Evolutionary conservation across 2,888 invertebrate genomes (phyloP).

Genomic region (Lycophotia porphyrea): DNA sequence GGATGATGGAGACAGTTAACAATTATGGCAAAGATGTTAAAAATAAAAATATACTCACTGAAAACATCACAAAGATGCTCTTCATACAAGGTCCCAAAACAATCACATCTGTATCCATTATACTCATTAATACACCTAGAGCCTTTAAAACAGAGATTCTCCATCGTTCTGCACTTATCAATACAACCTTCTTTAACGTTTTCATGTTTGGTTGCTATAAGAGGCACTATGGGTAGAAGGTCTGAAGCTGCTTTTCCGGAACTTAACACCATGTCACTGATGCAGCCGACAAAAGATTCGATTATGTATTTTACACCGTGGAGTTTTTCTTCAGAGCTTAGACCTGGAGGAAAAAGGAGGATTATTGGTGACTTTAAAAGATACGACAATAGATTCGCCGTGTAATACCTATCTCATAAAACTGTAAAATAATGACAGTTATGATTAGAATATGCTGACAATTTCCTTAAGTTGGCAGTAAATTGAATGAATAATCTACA

Average conservation of each 20-base stretch:
- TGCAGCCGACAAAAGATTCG: conserved; percentile 97
- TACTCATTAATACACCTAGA: conserved; percentile 98
- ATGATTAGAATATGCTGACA: too few species aligned
- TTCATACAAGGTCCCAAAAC: conserved; percentile 97
- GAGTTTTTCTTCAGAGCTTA: conserved; percentile 96
- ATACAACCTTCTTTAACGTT: conserved; percentile 97
- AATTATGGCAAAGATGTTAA: background rate
- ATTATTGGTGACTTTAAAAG: too few species aligned
- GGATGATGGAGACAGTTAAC: background rate
- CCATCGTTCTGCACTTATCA: conserved; percentile 94
- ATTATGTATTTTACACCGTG: conserved; percentile 98
- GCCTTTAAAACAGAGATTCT: conserved; percentile 96
- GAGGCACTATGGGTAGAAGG: conserved; percentile 94
- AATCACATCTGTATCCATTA: conserved; percentile 96
- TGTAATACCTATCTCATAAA: too few species aligned
- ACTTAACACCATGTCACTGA: conserved; percentile 95
- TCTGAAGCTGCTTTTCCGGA: conserved; percentile 96
- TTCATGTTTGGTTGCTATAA: conserved; percentile 96
- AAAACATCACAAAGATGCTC: conserved; percentile 97
- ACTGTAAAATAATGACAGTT: too few species aligned
- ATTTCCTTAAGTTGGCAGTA: too few species aligned
- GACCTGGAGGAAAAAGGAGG: conserved; percentile 85
- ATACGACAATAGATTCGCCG: too few species aligned
- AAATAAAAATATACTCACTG: conserved; percentile 91
- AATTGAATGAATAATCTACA: too few species aligned